Evolutionary conservation across 2,888 invertebrate genomes (phyloP).

Genomic region (Amiota mariae): DNA sequence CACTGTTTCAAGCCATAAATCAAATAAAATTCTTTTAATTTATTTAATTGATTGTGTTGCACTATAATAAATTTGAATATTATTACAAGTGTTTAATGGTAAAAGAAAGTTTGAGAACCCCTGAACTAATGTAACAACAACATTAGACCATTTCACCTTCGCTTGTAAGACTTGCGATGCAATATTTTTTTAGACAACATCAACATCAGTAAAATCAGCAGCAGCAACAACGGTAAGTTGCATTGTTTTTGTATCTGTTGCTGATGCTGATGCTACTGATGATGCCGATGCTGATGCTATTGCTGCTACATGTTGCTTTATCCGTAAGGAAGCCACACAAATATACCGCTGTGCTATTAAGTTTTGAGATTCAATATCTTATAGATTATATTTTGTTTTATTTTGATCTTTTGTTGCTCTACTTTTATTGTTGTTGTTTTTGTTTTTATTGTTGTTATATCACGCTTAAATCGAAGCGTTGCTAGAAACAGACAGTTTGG

Average conservation of each 20-base stretch:
- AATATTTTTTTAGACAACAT: background rate
- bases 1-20: no score
- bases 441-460: constrained; percentile 47
- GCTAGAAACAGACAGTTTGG: constrained; percentile 56
- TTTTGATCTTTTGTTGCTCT: constrained; percentile 50
- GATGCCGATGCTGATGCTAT: constrained; percentile 24
- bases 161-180: background rate
- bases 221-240: constrained; percentile 34
- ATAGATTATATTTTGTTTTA: constrained; percentile 60
- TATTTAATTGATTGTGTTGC: no score
- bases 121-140: no score
- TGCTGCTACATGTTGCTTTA: constrained; percentile 29
- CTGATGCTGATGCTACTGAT: constrained; percentile 41
- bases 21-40: no score
- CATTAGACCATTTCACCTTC: background rate
- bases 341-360: constrained; percentile 45
- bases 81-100: no score
- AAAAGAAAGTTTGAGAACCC: no score
- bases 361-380: constrained; percentile 52
- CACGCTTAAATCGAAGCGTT: constrained; percentile 65
- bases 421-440: background rate
- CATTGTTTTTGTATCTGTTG: constrained; percentile 36
- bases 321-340: constrained; percentile 61
- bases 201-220: constrained; percentile 22
- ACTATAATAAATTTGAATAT: no score